phyloP scores from a whole-genome alignment of 1,140 invertebrate genomes.

The Drosophila biarmipes region DNA sequence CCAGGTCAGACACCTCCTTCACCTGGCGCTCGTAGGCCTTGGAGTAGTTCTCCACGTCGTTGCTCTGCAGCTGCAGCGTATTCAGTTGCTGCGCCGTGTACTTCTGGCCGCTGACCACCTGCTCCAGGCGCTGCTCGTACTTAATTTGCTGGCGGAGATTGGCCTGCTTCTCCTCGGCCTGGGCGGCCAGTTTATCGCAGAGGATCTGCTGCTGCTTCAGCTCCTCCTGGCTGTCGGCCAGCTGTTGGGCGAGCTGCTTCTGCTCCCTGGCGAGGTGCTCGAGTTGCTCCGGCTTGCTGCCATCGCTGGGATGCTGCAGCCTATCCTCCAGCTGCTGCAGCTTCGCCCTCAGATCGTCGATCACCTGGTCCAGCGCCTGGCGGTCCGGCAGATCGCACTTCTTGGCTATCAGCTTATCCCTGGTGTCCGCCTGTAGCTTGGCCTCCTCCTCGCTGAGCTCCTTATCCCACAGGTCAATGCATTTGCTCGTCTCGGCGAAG shows the following conservation, averaged over 20 bases:
- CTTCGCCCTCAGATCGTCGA: conserved; percentile 2
- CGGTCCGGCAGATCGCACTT: conserved; percentile 28
- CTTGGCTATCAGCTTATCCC: conserved; percentile 41
- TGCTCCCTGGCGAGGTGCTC: conserved; percentile 5
- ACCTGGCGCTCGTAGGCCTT: conserved; percentile 51
- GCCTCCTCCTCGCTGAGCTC: conserved; percentile 38
- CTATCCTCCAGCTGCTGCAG: conserved; percentile 1
- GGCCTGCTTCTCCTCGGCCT: neutral
- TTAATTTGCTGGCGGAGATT: conserved; percentile 9
- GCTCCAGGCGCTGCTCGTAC: conserved; percentile 32
- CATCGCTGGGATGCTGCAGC: conserved; percentile 5
- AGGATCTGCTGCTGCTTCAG: neutral
- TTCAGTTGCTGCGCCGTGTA: conserved; percentile 34
- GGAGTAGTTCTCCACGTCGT: conserved; percentile 34
- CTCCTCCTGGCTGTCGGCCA: conserved; percentile 1
- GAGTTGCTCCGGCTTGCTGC: conserved; percentile 13
- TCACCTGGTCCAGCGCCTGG: conserved; percentile 21
- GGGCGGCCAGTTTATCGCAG: neutral
- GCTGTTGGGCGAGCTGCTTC: neutral
- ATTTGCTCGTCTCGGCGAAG: conserved; percentile 30
- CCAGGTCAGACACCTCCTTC: conserved; percentile 36
- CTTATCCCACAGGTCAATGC: conserved; percentile 60
- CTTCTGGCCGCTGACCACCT: conserved; percentile 25
- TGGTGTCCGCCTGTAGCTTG: conserved; percentile 28
- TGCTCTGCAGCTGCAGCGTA: conserved; percentile 13